These are phyloP conservation scores for Chelonus formosanus DNA, from an alignment of 2,888 invertebrate genomes.

Conservation along the genomic window DNA sequence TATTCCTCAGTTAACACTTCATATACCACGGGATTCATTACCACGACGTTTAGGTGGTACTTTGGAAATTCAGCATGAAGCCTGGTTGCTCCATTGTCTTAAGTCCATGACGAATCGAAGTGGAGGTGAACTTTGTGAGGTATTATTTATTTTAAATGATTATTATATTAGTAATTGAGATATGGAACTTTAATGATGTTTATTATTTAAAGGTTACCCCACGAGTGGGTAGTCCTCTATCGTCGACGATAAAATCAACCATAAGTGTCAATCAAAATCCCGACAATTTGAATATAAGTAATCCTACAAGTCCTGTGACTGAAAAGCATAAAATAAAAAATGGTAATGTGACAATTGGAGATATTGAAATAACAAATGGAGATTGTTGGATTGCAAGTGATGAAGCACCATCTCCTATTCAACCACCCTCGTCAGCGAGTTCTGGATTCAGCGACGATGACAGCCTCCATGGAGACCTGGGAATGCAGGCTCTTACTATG, in stretches of 20 bases:
- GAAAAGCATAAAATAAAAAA: conserved; percentile 57
- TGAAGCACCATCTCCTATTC: conserved; percentile 67
- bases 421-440: conserved; percentile 77
- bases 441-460: conserved; percentile 93
- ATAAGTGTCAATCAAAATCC: conserved; percentile 44
- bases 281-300: conserved; percentile 49
- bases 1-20: conserved; percentile 85
- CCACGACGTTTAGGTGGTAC: conserved; percentile 90
- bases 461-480: conserved; percentile 76
- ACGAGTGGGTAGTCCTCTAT: conserved; percentile 59
- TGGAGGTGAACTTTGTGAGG: conserved; percentile 66
- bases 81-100: conserved; percentile 82
- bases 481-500: conserved; percentile 74
- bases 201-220: conserved; percentile 54
- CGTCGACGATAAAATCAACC: conserved; percentile 53
- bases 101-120: conserved; percentile 86
- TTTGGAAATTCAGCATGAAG: conserved; percentile 86
- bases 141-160: conserved; percentile 31
- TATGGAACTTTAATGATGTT: neutral
- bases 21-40: conserved; percentile 89
- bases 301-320: conserved; percentile 63
- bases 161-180: neutral
- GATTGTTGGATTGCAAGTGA: conserved; percentile 65
- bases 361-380: conserved; percentile 66
- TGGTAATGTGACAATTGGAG: conserved; percentile 60